Evolutionary conservation across 2,888 invertebrate genomes (phyloP).

Genomic region (Pecten maximus): DNA sequence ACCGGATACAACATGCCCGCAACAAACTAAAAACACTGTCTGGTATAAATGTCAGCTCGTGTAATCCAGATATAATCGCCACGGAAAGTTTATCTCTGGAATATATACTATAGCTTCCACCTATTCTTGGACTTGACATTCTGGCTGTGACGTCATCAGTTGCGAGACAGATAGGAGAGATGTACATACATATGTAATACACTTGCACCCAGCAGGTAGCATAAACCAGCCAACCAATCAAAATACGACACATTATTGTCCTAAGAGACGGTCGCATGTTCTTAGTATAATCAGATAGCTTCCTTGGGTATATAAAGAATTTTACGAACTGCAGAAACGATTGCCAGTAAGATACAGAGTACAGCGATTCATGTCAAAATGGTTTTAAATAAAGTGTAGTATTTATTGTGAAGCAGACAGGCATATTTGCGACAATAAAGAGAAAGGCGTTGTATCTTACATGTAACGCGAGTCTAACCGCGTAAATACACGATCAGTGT

Average conservation of each 20-base stretch:
- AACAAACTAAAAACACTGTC: neutral
- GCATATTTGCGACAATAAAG: neutral
- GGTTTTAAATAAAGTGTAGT: neutral
- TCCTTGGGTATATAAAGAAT: neutral
- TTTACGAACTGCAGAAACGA: neutral
- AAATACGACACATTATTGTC: neutral
- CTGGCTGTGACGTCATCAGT: neutral
- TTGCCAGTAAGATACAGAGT: neutral
- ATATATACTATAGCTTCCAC: neutral
- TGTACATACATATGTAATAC: neutral
- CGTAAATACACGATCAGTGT: neutral
- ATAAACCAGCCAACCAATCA: neutral
- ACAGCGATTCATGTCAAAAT: neutral
- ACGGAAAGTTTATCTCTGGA: neutral
- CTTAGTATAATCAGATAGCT: neutral
- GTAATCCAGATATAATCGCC: neutral
- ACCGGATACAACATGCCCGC: neutral
- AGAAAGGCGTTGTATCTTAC: neutral
- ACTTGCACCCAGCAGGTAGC: neutral
- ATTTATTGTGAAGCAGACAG: neutral
- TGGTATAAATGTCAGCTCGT: neutral
- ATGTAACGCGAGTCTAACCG: neutral
- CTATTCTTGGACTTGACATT: slow-evolving; percentile 33
- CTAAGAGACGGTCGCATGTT: neutral
- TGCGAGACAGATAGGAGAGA: neutral